These are phyloP conservation scores for Caenorhabditis sp. DNA, from an alignment of 2,888 invertebrate species.

Conservation along the genomic window DNA sequence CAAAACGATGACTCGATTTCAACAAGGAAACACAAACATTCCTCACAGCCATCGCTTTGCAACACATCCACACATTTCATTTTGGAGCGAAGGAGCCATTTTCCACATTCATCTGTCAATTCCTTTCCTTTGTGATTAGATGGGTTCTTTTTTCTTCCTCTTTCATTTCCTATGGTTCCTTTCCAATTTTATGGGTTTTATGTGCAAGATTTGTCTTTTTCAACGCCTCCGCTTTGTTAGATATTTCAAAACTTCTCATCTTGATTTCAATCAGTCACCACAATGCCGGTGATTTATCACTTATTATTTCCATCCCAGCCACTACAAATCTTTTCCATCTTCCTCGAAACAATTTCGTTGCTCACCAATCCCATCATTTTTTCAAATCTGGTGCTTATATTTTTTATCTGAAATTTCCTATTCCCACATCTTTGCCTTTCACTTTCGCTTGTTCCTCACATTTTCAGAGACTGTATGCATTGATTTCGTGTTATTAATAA, in stretches of 20 bases:
- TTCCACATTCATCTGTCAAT: slow-evolving; percentile 36
- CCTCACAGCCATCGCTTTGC: slow-evolving; percentile 27
- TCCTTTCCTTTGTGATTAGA: slow-evolving; percentile 52
- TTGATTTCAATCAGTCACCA: slow-evolving; percentile 59
- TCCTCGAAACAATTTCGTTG: slow-evolving; percentile 42
- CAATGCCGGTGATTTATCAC: slow-evolving; percentile 57
- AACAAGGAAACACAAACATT: slow-evolving; percentile 41
- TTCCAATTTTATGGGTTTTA: slow-evolving; percentile 52
- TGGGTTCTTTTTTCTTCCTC: not conserved
- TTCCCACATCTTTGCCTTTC: slow-evolving; percentile 24
- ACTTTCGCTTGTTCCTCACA: slow-evolving; percentile 9
- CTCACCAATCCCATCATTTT: slow-evolving; percentile 45
- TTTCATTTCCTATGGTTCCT: slow-evolving; percentile 32
- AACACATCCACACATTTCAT: slow-evolving; percentile 41
- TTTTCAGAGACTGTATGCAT: slow-evolving; percentile 14
- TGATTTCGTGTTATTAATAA: slow-evolving; percentile 27
- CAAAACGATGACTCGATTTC: not conserved
- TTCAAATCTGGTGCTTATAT: slow-evolving; percentile 36
- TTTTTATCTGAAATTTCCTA: slow-evolving; percentile 3
- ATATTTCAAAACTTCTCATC: slow-evolving; percentile 17
- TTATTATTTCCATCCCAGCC: slow-evolving; percentile 30
- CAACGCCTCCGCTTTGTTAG: slow-evolving; percentile 6
- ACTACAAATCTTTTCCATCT: slow-evolving; percentile 31
- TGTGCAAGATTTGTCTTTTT: slow-evolving; percentile 41
- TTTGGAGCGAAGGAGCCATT: slow-evolving; percentile 24